Percentiles rank a stretch among this genome's conserved stretches.
Evolutionary conservation across 2,888 invertebrate species (phyloP).

Genomic region (Merodon equestris): DNA sequence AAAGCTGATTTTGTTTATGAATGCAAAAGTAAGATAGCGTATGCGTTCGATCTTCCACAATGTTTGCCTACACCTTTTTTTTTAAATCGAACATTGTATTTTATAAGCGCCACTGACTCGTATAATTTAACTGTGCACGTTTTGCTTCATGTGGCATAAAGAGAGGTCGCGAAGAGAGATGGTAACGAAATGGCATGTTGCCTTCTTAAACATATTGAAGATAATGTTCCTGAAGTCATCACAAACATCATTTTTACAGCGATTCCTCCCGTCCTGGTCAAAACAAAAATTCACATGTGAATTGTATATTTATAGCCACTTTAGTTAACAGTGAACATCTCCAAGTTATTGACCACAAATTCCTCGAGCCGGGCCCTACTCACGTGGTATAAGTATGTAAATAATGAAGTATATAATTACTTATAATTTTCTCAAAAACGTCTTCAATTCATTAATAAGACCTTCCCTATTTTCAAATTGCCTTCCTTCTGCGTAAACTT

Average conservation of each 20-base stretch:
- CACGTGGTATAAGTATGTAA: too few species aligned
- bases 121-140: too few species aligned
- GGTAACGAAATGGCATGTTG: conserved; percentile 3
- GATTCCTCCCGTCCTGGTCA: conserved; percentile 26
- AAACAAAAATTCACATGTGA: conserved; percentile 33
- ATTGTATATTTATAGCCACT: conserved; percentile 20
- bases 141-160: too few species aligned
- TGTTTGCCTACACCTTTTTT: conserved; percentile 28
- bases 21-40: neutral
- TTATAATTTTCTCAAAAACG: too few species aligned
- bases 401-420: too few species aligned
- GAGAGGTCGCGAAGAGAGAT: neutral
- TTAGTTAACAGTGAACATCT: conserved; percentile 25
- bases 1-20: conserved; percentile 7
- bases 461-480: too few species aligned
- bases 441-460: too few species aligned
- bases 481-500: too few species aligned
- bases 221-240: too few species aligned
- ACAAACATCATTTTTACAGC: conserved; percentile 19
- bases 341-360: conserved; percentile 13
- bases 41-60: conserved; percentile 34
- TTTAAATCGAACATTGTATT: conserved; percentile 21
- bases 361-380: too few species aligned
- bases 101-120: conserved; percentile 29
- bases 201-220: conserved; percentile 11